Evolutionary conservation across 2,888 invertebrate genomes (phyloP).

Genomic region (Biston stratarius): DNA sequence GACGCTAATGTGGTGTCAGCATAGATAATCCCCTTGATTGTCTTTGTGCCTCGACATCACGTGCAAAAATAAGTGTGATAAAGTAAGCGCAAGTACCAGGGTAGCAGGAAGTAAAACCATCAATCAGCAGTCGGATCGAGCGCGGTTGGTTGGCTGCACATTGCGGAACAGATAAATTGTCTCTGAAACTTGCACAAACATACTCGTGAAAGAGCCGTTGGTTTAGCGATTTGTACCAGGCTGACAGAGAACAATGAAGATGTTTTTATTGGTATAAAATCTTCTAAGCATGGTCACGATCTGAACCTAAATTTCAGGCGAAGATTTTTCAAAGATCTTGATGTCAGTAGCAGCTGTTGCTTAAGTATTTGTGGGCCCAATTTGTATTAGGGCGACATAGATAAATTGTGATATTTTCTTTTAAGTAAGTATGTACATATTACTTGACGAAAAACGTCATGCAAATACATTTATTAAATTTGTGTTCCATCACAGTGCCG

Average conservation of each 20-base stretch:
- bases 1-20: neutral
- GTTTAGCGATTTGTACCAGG: slow-evolving; percentile 14
- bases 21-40: neutral
- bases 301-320: neutral
- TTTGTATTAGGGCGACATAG: too few species aligned
- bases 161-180: slow-evolving; percentile 60
- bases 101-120: slow-evolving; percentile 58
- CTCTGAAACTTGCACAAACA: slow-evolving; percentile 49
- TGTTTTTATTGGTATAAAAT: neutral
- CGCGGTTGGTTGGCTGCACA: slow-evolving; percentile 61
- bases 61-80: slow-evolving; percentile 6
- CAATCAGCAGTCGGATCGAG: slow-evolving; percentile 67
- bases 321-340: neutral
- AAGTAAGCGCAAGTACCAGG: slow-evolving; percentile 4
- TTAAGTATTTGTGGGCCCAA: neutral
- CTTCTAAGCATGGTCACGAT: neutral
- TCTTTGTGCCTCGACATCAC: neutral
- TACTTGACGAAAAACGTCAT: too few species aligned
- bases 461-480: too few species aligned
- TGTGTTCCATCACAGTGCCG: too few species aligned
- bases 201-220: slow-evolving; percentile 2
- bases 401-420: too few species aligned
- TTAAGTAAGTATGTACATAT: too few species aligned
- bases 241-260: slow-evolving; percentile 9
- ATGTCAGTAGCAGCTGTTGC: neutral